phyloP scores from a whole-genome alignment of 1,140 invertebrate species.

The Scaptomyza hsui region DNA sequence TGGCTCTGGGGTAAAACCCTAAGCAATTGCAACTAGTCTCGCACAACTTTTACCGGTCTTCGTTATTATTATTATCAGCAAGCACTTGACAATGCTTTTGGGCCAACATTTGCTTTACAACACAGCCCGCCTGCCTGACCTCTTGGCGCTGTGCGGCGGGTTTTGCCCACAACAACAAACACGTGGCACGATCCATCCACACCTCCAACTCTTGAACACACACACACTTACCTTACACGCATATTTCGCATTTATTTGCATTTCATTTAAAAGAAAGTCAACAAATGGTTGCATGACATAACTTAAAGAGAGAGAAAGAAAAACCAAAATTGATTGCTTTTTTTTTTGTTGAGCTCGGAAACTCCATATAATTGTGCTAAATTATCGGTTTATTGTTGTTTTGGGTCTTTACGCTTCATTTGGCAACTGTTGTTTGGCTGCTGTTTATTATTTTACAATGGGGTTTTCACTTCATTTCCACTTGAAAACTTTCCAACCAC shows the following conservation, averaged over 20 bases:
- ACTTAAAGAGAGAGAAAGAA: slow-evolving; percentile 32
- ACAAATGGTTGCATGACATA: slow-evolving; percentile 71
- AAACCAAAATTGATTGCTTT: slow-evolving; percentile 54
- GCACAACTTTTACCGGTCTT: slow-evolving; percentile 43
- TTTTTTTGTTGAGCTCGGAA: slow-evolving; percentile 46
- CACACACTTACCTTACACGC: neutral
- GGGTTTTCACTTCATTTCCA: slow-evolving; percentile 45
- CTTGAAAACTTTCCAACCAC: slow-evolving; percentile 43
- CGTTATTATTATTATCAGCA: no score
- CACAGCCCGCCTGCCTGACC: slow-evolving; percentile 33
- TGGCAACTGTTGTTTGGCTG: slow-evolving; percentile 37
- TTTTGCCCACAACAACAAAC: slow-evolving; percentile 32
- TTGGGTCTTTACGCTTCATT: slow-evolving; percentile 46
- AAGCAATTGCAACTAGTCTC: neutral
- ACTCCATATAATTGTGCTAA: slow-evolving; percentile 76
- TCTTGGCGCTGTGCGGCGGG: slow-evolving; percentile 27
- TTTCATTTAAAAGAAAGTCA: slow-evolving; percentile 75
- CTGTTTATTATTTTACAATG: slow-evolving; percentile 40
- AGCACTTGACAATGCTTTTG: slow-evolving; percentile 35
- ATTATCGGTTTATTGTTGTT: slow-evolving; percentile 46
- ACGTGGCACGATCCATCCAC: slow-evolving; percentile 40
- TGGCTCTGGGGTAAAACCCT: slow-evolving; percentile 39
- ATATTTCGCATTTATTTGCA: slow-evolving; percentile 55
- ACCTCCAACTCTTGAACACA: slow-evolving; percentile 10
- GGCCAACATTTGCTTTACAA: slow-evolving; percentile 19